Evolutionary conservation across 2,888 invertebrate species (phyloP).

Genomic region (Cryptosula pallasiana): DNA sequence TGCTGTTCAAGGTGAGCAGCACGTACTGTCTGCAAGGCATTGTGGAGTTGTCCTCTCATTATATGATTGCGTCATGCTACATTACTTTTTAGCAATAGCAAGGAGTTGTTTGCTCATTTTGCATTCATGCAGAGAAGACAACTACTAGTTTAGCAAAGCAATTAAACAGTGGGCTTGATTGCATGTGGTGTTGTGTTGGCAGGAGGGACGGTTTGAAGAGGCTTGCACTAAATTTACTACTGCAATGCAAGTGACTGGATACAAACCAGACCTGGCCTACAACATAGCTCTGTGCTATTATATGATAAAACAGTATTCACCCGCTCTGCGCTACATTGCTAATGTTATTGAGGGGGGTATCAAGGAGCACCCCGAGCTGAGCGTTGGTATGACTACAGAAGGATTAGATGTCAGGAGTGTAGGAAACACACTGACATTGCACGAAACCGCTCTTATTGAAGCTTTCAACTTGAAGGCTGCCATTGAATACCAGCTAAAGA

Average conservation of each 20-base stretch:
- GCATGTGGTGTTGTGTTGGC: no score
- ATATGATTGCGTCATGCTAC: no score
- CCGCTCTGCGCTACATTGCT: constrained; percentile 82
- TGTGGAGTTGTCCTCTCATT: no score
- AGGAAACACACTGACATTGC: constrained; percentile 86
- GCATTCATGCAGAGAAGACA: no score
- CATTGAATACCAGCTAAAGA: constrained; percentile 88
- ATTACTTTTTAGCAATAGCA: no score
- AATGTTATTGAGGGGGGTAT: constrained; percentile 95
- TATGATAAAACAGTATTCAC: constrained; percentile 84
- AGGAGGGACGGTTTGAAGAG: constrained; percentile 81
- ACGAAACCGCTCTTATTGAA: constrained; percentile 93
- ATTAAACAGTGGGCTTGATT: no score
- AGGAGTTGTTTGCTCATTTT: no score
- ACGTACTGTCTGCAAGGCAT: no score
- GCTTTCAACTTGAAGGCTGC: constrained; percentile 98
- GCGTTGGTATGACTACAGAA: constrained; percentile 94
- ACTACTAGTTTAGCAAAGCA: no score
- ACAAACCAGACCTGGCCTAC: constrained; percentile 72
- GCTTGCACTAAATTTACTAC: constrained; percentile 83
- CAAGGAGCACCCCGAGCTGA: constrained; percentile 91
- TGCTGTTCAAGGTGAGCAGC: constrained; percentile 76
- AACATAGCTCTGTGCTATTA: constrained; percentile 93
- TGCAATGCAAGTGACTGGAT: constrained; percentile 66
- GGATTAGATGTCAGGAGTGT: constrained; percentile 76